Percentiles rank a stretch among this genome's conserved stretches.
Evolutionary conservation across 2,888 invertebrate species (phyloP).

Genomic region (Margaritifera margaritifera): DNA sequence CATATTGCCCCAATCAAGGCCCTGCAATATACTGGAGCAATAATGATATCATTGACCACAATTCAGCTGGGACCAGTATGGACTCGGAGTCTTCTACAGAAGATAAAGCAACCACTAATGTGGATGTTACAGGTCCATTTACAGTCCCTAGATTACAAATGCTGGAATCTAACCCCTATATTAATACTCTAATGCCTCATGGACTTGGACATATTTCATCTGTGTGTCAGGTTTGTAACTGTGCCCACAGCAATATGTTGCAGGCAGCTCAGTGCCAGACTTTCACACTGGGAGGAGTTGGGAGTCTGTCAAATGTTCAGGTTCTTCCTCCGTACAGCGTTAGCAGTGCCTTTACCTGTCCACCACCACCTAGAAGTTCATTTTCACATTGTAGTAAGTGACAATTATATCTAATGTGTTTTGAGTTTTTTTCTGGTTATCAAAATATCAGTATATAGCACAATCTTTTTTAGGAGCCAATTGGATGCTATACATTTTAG

Average conservation of each 20-base stretch:
- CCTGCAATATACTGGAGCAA: slow-evolving; percentile 33
- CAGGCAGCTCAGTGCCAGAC: slow-evolving; percentile 53
- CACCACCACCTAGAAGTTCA: slow-evolving; percentile 40
- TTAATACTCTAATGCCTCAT: slow-evolving; percentile 33
- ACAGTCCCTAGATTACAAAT: slow-evolving; percentile 8
- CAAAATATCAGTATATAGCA: background rate
- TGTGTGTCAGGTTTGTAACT: slow-evolving; percentile 31
- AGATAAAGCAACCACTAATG: no score
- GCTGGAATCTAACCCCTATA: slow-evolving; percentile 34
- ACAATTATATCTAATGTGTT: no score
- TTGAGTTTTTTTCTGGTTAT: background rate
- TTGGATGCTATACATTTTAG: no score
- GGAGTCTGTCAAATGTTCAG: slow-evolving; percentile 42
- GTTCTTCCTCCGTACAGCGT: slow-evolving; percentile 32
- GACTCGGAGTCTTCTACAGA: no score
- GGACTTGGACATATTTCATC: slow-evolving; percentile 17
- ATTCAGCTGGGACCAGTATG: background rate
- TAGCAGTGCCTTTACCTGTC: slow-evolving; percentile 53
- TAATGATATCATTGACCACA: slow-evolving; percentile 31
- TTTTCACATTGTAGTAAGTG: slow-evolving; percentile 36
- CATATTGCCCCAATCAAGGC: slow-evolving; percentile 31
- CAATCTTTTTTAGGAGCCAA: background rate
- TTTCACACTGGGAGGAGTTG: slow-evolving; percentile 48
- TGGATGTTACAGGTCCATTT: no score
- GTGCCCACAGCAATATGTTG: slow-evolving; percentile 32